Evolutionary conservation across 2,888 invertebrate species (phyloP).

Genomic region (Standfussiana lucernea): DNA sequence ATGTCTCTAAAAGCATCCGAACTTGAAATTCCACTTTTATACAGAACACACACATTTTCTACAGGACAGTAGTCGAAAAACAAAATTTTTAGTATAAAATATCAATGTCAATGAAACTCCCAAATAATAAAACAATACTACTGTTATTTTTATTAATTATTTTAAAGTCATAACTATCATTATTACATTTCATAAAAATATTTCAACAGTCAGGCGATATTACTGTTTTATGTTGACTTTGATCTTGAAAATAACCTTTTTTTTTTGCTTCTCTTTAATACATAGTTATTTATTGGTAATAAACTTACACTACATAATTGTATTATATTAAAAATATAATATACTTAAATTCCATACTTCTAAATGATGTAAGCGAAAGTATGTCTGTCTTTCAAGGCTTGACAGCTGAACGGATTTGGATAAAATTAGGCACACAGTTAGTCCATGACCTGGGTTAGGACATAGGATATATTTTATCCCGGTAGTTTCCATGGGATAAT

Average conservation of each 20-base stretch:
- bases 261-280: constrained; percentile 27
- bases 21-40: constrained; percentile 1
- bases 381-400: too few relatives aligned
- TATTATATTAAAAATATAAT: too few relatives aligned
- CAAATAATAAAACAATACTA: constrained; percentile 11
- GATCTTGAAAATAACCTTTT: constrained; percentile 30
- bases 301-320: too few relatives aligned
- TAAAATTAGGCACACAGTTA: too few relatives aligned
- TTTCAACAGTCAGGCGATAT: not conserved
- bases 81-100: not conserved
- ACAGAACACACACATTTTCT: too few relatives aligned
- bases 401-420: too few relatives aligned
- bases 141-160: constrained; percentile 19
- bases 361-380: too few relatives aligned
- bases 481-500: too few relatives aligned
- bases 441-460: too few relatives aligned
- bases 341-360: too few relatives aligned
- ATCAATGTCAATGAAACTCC: constrained; percentile 19
- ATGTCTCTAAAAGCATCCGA: not conserved
- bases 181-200: constrained; percentile 19
- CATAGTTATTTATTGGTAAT: too few relatives aligned
- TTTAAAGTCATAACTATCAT: constrained; percentile 16
- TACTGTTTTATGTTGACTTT: constrained; percentile 13
- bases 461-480: too few relatives aligned
- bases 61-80: not conserved